phyloP scores from a whole-genome alignment of 2,888 invertebrate genomes.

The Melipona bicolor region DNA sequence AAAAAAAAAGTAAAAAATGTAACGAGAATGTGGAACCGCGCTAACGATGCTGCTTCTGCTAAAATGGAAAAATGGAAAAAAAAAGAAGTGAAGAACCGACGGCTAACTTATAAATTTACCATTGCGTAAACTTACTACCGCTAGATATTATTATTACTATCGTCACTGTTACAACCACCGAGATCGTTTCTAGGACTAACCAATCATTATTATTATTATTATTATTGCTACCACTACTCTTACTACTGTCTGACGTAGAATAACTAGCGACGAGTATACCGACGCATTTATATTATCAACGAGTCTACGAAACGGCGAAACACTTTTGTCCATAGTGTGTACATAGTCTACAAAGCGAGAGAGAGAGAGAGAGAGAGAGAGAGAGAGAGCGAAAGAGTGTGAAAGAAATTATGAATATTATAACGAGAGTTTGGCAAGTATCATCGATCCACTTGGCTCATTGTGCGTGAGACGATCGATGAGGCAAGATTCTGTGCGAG shows the following conservation, averaged over 20 bases:
- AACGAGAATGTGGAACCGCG: slow-evolving; percentile 39
- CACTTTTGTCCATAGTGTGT: slow-evolving; percentile 76
- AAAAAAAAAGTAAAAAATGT: no score
- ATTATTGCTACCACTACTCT: slow-evolving; percentile 72
- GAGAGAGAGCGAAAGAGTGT: no score
- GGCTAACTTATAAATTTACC: slow-evolving; percentile 64
- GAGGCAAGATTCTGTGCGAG: background rate
- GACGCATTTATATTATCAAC: slow-evolving; percentile 69
- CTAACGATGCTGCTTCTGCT: slow-evolving; percentile 58
- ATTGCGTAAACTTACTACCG: slow-evolving; percentile 66
- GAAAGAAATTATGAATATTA: slow-evolving; percentile 63
- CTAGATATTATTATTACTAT: slow-evolving; percentile 68
- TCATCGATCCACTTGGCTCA: slow-evolving; percentile 21
- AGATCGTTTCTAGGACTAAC: slow-evolving; percentile 66
- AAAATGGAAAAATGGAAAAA: slow-evolving; percentile 19
- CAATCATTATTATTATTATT: slow-evolving; percentile 70
- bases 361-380: no score
- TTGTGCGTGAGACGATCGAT: slow-evolving; percentile 12
- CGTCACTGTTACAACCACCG: slow-evolving; percentile 69
- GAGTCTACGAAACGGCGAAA: slow-evolving; percentile 62
- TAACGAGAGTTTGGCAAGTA: slow-evolving; percentile 44
- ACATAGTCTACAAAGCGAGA: slow-evolving; percentile 62
- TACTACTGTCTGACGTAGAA: slow-evolving; percentile 69
- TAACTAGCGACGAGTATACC: slow-evolving; percentile 71
- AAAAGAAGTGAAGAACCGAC: slow-evolving; percentile 29